Conservation (phyloP, 2,113 vertebrate species). For the Neolamprologus hecqui region DNA sequence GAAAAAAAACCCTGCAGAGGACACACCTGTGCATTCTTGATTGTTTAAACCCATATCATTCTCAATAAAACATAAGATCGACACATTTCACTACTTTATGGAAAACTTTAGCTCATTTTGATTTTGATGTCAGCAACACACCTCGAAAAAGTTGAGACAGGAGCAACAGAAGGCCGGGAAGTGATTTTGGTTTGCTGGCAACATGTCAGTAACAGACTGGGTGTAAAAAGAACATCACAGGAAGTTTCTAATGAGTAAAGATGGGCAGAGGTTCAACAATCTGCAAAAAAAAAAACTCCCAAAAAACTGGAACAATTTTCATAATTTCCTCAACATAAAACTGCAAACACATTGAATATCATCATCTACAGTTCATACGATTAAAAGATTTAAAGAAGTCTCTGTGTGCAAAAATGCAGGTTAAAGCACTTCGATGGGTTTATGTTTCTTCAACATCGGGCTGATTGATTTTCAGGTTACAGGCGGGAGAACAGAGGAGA, state of each 20-base stretch:
- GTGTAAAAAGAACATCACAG: background rate
- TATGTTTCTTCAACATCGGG: rapidly evolving
- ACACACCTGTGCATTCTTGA: background rate
- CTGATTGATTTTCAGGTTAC: background rate
- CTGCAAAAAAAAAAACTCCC: rapidly evolving
- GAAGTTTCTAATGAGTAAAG: background rate
- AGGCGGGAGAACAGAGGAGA: background rate
- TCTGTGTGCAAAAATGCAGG: background rate
- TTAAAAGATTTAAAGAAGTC: background rate
- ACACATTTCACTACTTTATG: background rate
- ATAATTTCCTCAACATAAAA: background rate
- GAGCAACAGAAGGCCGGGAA: background rate
- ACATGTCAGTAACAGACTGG: background rate
- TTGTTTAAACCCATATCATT: rapidly evolving
- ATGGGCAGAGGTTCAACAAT: background rate
- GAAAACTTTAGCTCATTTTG: background rate
- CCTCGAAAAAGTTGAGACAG: background rate
- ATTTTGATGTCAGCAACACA: background rate
- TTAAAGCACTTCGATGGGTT: rapidly evolving
- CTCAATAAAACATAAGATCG: background rate
- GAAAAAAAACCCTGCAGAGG: rapidly evolving
- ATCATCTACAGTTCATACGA: rapidly evolving
- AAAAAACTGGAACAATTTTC: background rate
- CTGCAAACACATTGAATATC: background rate
- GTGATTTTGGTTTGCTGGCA: background rate